These are phyloP conservation scores for Pyrocoelia pectoralis DNA, from an alignment of 2,888 invertebrate genomes.

Conservation along the genomic window DNA sequence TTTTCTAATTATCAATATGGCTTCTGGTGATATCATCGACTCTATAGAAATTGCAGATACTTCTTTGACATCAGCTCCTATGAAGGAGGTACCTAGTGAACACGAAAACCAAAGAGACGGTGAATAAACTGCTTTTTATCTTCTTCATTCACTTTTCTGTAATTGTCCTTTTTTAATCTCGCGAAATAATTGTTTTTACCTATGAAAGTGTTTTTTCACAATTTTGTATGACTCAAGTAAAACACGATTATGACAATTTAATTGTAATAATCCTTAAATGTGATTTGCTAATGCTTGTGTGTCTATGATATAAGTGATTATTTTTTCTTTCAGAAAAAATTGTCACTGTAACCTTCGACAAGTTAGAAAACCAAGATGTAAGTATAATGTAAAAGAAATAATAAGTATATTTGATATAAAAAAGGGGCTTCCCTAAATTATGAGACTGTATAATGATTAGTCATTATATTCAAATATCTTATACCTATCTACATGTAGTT, in stretches of 20 bases:
- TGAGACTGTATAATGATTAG: too few species aligned
- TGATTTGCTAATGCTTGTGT: not conserved
- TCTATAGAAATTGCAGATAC: constrained; percentile 79
- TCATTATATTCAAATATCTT: too few species aligned
- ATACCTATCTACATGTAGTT: too few species aligned
- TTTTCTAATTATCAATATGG: constrained; percentile 67
- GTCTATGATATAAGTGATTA: not conserved
- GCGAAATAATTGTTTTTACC: too few species aligned
- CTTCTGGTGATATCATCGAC: constrained; percentile 83
- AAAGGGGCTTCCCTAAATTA: too few species aligned
- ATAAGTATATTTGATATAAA: too few species aligned
- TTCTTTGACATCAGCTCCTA: constrained; percentile 69
- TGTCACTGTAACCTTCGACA: constrained; percentile 67
- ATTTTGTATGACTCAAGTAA: too few species aligned
- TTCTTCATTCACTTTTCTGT: not conserved
- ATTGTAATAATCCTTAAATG: not conserved
- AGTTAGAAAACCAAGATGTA: constrained; percentile 70
- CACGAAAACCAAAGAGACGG: constrained; percentile 55
- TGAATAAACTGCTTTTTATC: constrained; percentile 16
- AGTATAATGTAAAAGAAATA: constrained; percentile 60
- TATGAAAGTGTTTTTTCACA: too few species aligned
- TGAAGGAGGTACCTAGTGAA: constrained; percentile 67
- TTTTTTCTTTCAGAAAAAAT: constrained; percentile 64
- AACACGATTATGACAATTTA: too few species aligned
- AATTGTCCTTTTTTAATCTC: too few species aligned